Conservation (phyloP, 2,888 invertebrate genomes). For the Charanyca ferruginea region DNA sequence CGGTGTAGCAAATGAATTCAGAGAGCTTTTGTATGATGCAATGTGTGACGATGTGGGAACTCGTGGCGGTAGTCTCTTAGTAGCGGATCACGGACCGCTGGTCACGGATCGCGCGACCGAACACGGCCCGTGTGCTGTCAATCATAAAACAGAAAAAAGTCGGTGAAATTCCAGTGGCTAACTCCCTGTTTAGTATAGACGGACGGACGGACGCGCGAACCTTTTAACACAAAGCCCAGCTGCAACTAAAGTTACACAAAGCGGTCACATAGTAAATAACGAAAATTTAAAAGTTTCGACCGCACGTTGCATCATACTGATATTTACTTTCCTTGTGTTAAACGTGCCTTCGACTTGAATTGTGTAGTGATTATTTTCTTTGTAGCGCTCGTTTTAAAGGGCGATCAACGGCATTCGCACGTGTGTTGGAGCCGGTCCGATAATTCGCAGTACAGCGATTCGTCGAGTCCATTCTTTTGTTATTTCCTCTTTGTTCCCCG, state of each 20-base stretch:
- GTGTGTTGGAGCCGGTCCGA: constrained; percentile 78
- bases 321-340: constrained; percentile 66
- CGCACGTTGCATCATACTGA: constrained; percentile 60
- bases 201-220: constrained; percentile 71
- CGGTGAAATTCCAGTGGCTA: constrained; percentile 83
- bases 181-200: constrained; percentile 82
- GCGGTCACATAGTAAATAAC: constrained; percentile 75
- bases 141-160: constrained; percentile 89
- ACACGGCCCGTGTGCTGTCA: constrained; percentile 89
- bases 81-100: constrained; percentile 84
- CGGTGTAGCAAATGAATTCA: constrained; percentile 75
- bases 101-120: constrained; percentile 88
- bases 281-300: constrained; percentile 65
- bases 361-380: constrained; percentile 69
- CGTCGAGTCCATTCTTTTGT: constrained; percentile 87
- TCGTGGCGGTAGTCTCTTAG: constrained; percentile 81
- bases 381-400: constrained; percentile 78
- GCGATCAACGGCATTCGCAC: constrained; percentile 77
- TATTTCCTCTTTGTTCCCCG: constrained; percentile 85
- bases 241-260: constrained; percentile 77
- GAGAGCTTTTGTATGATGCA: constrained; percentile 80
- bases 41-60: constrained; percentile 80
- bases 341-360: constrained; percentile 59
- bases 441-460: constrained; percentile 85
- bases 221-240: constrained; percentile 76